Evolutionary conservation across 2,797 vertebrate genomes (phyloP), one percentile per base, ranked within the genome.

Genomic region (Brachymystax lenok): DNA sequence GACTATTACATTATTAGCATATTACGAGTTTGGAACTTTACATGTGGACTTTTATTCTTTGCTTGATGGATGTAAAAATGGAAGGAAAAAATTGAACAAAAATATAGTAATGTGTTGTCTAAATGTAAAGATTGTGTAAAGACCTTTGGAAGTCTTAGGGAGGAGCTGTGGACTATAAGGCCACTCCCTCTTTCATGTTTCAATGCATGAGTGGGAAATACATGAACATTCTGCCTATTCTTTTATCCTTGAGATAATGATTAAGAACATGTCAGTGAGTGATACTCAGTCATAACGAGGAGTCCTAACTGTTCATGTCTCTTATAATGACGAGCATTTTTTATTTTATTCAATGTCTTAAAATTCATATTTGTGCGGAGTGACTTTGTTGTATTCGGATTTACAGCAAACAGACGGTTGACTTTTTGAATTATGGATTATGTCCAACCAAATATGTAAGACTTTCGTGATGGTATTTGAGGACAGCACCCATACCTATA

Each of bases 11-110:
- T 17, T 17, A 17, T 30, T 72, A 33, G 24, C 71, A n/a, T 72
- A 28, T 72, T 52, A 52, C 66, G 30, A 13, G 90, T 91, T 92
- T 91, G 89, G 88, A 86, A 92, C 79, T 86, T 91, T 90, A 93
- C 90, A 85, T 91, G 92, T 93, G 89, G 91, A 93, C 88, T 92
- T 91, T 90, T 89, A 79, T 82, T 93, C 91, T 88, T 88, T 89
- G 90, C 91, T 92, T 89, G 6, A 40, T 27, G 35, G 27, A 5
- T 72, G 50, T 71, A 50, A 27, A 28, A 71, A 71, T 68, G 27
- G 66, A 68, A 68, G 27, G 13, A 30, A 30, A 33, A 46, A 13
- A 46, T 46, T 46, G 10, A 24, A 59, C 19, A 56, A 21, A 59
- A 63, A 63, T 63, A 63, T 63, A 63, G 59, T 63, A 12, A 27